Evolutionary conservation across 2,888 invertebrate genomes (phyloP), one percentile per base, ranked within the genome.

Genomic region (Dorcus hopei): DNA sequence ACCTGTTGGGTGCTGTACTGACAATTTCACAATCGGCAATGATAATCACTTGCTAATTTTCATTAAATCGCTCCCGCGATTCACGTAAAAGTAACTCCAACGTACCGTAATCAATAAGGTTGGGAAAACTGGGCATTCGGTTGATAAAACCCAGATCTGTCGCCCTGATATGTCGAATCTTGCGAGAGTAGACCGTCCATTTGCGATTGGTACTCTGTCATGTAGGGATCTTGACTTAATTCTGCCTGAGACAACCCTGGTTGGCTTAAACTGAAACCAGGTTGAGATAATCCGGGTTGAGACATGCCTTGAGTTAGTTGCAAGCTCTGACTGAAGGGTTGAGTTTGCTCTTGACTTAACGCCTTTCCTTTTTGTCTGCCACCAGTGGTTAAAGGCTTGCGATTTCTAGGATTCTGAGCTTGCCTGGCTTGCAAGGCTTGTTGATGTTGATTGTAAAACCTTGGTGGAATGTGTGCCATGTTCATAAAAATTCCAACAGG

Each of bases 401-500:
- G 63, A 51, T 58, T 61, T 43, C 66, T 54, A 9, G 73, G 69
- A 9, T 79, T 75, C 51, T 79, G 78, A 45, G 78, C 80, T 62
- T 82, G 82, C n/a, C 82, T 72, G 0, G 82, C 83, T 63, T 85
- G 85, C 55, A 88, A 74, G 0, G 88, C 86, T 71, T 87, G 87
- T 68, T 86, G 88, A 71, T 87, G 88, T 68, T 89, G 89, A 71
- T 89, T 90, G 73, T 88, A 89, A 77, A 88, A 90, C 5, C 90
- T 79, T 0, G 90, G 89, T 38, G 89, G 88, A 56, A 90, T 86
- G 68, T 87, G 88, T 9, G 87, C 85, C 90, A 91, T 94, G 77
- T 91, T 94, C 87, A 95, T 90, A 68, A 94, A 90, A 92, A 97
- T 95, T 43, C 95, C 95, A 49, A 95, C 90, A 0, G 96, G 93